Base-by-base conservation (phyloP, 2,888 invertebrate species). In the Nycteola revayana region DNA sequence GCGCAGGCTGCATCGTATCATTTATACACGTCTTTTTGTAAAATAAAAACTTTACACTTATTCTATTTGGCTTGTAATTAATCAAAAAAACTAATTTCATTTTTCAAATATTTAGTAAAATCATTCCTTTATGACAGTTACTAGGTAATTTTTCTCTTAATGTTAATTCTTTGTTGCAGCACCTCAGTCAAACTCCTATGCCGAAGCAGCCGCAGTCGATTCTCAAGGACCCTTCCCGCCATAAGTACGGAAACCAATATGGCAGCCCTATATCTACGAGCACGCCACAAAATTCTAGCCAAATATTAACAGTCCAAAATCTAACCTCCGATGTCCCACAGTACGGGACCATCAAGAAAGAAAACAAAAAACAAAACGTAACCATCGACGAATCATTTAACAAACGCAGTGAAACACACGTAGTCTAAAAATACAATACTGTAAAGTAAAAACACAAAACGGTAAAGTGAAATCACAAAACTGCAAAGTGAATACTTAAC, bases 191-290 rank as follows among this genome's bases (percentile, higher is more conserved):
- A 46, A 80, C 85, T 1, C 80, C 78, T 3, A 60, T 70, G 1
- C 72, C 80, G 26, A 91, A 91, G 59, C 91, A 91, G 43, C 92
- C 92, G 0, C 92, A 91, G 51, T 90, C 91, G 14, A 92, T 92
- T 46, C 80, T 92, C 3, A 92, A 92, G 61, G 92, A 92, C 69
- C 91, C 92, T 1, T 91, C 91, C 35, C 80, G 91, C 20, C 91
- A 90, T 64, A 89, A 91, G 60, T 91, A 91, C 43, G 87, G 86
- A 17, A 89, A 82, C 49, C 89, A 89, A 24, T 90, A 90, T 42
- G 87, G 83, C 2, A 89, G 84, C 58, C 86, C 85, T 0, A 63
- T 84, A 28, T 86, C 85, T 0, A 71, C 81, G 7, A 85, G 80
- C 62, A 84, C 78, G 26, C 90, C 79, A 23, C 89, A 76, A 50